phyloP scores from a whole-genome alignment of 2,113 vertebrate genomes.

The Brienomyrus brachyistius region DNA sequence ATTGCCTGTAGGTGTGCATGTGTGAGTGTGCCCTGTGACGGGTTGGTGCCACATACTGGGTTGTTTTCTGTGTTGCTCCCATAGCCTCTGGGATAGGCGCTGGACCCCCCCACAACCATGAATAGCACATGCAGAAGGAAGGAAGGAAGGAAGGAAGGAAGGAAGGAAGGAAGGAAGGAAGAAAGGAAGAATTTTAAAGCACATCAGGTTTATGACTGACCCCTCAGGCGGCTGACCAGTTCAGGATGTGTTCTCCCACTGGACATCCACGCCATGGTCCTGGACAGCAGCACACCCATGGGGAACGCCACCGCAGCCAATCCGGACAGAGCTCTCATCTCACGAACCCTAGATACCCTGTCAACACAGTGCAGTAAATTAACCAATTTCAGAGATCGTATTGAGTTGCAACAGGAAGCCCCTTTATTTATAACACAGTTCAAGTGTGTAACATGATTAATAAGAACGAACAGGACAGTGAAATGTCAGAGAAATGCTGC shows the following conservation, averaged over 20 bases:
- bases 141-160: too few relatives aligned
- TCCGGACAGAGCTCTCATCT: slow-evolving; percentile 58
- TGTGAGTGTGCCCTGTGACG: too few relatives aligned
- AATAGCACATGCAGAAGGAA: too few relatives aligned
- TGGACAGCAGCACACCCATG: slow-evolving; percentile 76
- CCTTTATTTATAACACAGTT: neutral
- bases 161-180: too few relatives aligned
- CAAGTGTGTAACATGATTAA: neutral
- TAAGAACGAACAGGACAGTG: neutral
- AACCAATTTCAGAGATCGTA: neutral
- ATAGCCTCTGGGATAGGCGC: neutral
- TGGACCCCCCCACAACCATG: neutral
- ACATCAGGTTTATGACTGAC: slow-evolving; percentile 47
- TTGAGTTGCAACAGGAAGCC: neutral
- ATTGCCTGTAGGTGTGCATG: neutral
- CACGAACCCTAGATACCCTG: slow-evolving; percentile 41
- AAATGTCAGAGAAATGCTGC: neutral
- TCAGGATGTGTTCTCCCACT: slow-evolving; percentile 75
- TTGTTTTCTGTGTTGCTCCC: too few relatives aligned
- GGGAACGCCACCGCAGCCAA: slow-evolving; percentile 56
- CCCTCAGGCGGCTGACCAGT: slow-evolving; percentile 74
- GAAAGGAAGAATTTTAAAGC: neutral
- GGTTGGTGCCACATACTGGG: neutral
- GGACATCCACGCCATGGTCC: slow-evolving; percentile 83
- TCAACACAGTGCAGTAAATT: neutral